Evolutionary conservation across 2,888 invertebrate genomes (phyloP), one percentile per base, ranked within the genome.

Genomic region (Apamea monoglypha): DNA sequence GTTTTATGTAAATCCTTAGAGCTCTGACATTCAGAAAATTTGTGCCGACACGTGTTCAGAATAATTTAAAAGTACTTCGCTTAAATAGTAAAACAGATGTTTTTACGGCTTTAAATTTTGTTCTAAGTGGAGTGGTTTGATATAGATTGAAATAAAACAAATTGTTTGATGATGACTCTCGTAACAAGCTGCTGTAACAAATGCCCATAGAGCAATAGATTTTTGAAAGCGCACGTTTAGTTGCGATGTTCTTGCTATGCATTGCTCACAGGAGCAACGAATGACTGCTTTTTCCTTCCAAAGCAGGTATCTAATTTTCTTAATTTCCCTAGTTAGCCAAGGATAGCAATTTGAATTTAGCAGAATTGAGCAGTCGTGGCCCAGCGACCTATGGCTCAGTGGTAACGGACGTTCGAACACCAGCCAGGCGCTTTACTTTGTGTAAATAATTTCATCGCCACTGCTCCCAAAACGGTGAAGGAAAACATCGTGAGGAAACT

Each of bases 1-100:
- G 73, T 78, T 70, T 87, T 81, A 86, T 84, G 81, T 72, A 87
- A 84, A 84, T 84, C 40, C 73, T 50, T 72, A 78, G 74, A 78
- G 74, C 73, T 63, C 63, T 79, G 86, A 79, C 68, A 77, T 86
- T 83, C 56, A 75, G 64, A 85, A 87, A 84, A 80, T 83, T 74
- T 78, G 80, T 72, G 80, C 56, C 70, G 61, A 84, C 75, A 80
- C 84, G 70, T 80, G 85, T 64, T 76, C 61, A 69, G 87, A 83
- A 85, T 85, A 87, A 84, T 84, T 78, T 87, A 68, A 67, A 74
- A 76, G 71, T 74, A 72, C 56, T 66, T 40, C 70, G 61, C 50
- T 40, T 75, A 16, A 40, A 63, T n/a, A 69, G 68, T 56, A 36
- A 67, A 76, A 71, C 69, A 78, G 36, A 68, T 71, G 36, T 69